Evolutionary conservation across 2,797 vertebrate species (phyloP).

Genomic region (Macrochelys suwanniensis): DNA sequence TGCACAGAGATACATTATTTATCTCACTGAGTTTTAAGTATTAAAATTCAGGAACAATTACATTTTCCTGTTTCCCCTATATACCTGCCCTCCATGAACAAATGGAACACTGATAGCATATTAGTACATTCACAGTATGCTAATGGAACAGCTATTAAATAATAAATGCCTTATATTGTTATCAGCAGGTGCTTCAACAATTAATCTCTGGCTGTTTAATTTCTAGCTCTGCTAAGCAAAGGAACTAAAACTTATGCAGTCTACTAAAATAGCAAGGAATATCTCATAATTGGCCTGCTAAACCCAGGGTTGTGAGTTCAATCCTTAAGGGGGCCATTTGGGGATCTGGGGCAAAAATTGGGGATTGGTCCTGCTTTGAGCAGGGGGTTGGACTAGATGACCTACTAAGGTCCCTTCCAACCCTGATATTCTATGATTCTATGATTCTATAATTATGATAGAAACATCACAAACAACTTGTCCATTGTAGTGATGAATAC

Average conservation of each 20-base stretch:
- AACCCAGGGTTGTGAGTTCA: no score
- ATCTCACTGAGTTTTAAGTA: slow-evolving; percentile 22
- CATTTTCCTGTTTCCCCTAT: slow-evolving; percentile 35
- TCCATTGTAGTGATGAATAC: background rate
- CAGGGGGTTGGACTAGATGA: no score
- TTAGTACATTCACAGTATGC: slow-evolving; percentile 69
- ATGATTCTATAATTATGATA: no score
- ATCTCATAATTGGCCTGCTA: no score
- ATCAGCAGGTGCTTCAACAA: slow-evolving; percentile 68
- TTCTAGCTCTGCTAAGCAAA: slow-evolving; percentile 57
- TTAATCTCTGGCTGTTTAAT: slow-evolving; percentile 63
- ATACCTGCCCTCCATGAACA: slow-evolving; percentile 12
- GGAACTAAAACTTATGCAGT: slow-evolving; percentile 7
- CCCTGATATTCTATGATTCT: no score
- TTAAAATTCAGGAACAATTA: slow-evolving; percentile 14
- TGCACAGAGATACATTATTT: background rate
- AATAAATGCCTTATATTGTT: slow-evolving; percentile 69
- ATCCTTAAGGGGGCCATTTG: no score
- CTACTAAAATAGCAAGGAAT: slow-evolving; percentile 19
- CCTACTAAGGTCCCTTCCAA: no score
- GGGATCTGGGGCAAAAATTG: no score
- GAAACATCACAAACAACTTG: slow-evolving; percentile 22
- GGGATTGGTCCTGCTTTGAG: no score
- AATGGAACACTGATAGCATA: slow-evolving; percentile 18
- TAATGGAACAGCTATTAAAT: slow-evolving; percentile 64